Evolutionary conservation across 2,888 invertebrate genomes (phyloP).

Genomic region (Glyphotaelius pellucidus): DNA sequence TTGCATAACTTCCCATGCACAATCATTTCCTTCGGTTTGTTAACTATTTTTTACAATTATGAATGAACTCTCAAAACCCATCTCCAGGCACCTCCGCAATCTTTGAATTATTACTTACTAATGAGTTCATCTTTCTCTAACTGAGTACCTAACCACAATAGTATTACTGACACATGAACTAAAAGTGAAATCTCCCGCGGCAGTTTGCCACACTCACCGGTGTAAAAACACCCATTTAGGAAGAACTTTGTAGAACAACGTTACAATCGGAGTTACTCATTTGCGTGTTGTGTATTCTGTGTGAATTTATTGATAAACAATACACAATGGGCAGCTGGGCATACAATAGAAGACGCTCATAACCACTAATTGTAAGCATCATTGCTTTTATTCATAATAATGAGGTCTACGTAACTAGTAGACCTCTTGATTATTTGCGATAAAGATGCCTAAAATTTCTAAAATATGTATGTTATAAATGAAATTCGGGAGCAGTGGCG

Average conservation of each 20-base stretch:
- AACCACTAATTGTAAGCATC: neutral
- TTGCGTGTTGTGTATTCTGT: neutral
- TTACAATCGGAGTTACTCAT: neutral
- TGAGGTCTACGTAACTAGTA: neutral
- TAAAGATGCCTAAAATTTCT: too few relatives aligned
- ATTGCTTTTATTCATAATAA: neutral
- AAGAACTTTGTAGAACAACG: neutral
- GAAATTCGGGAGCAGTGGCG: too few relatives aligned
- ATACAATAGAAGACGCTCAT: neutral
- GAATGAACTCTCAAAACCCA: neutral
- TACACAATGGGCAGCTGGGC: neutral
- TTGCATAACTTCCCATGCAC: too few relatives aligned
- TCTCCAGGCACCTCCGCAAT: neutral
- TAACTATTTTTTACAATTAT: neutral
- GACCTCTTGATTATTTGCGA: too few relatives aligned
- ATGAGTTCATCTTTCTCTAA: neutral
- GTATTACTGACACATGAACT: neutral
- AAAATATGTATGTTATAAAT: too few relatives aligned
- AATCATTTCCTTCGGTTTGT: neutral
- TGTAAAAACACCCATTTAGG: neutral
- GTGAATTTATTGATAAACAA: slow-evolving; percentile 1
- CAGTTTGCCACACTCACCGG: neutral
- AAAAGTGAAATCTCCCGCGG: neutral
- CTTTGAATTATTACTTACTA: neutral
- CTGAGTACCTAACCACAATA: neutral